Base-by-base conservation (phyloP, 2,888 invertebrate genomes). In the Cephus nigrinus region DNA sequence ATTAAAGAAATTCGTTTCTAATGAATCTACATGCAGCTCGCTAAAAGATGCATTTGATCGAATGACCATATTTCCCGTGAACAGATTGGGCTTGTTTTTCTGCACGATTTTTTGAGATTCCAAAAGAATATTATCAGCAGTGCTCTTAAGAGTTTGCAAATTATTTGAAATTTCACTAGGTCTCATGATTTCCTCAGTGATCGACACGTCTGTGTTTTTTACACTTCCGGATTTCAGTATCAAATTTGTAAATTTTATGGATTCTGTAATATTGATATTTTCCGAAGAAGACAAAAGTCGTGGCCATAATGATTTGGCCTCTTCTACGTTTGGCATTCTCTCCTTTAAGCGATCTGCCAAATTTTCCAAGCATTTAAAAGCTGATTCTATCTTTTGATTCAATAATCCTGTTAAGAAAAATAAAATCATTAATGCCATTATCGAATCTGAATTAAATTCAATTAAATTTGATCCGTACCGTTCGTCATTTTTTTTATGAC, bases 1-100 rank as follows among this genome's bases (percentile, higher is more conserved):
- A 69, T 90, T 89, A 1, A 88, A 75, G 40, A 72, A 72, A 35
- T 85, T 77, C 5, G 85, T 83, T 3, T 78, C 31, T 33, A 90
- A 76, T 1, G 79, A 77, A 74, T 88, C 84, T 9, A 87, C 82
- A 11, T 81, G 68, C 69, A 90, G 31, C n/a, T 86, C 78, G 11
- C 83, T 80, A 34, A 89, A 80, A 69, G 78, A 78, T 12, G 84
- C 86, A 75, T 88, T 80, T 0, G 79, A 84, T 9, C 82, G 73
- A n/a, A 89, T 74, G 23, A 79, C 5, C 9, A 88, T 74, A 4
- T 84, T 73, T 5, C 84, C 83, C 9, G 68, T 69, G 5, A 85
- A 79, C n/a, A 12, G 72, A 78, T 81, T 69, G 23, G 31, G 80
- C 0, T 12, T 69, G 9, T 76, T 76, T 11, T 79, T 68, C 9